A percentile compares a stretch with the other conserved stretches of the same genome.
Conservation (phyloP, 2,113 vertebrate species). For the Alouatta palliata region DNA sequence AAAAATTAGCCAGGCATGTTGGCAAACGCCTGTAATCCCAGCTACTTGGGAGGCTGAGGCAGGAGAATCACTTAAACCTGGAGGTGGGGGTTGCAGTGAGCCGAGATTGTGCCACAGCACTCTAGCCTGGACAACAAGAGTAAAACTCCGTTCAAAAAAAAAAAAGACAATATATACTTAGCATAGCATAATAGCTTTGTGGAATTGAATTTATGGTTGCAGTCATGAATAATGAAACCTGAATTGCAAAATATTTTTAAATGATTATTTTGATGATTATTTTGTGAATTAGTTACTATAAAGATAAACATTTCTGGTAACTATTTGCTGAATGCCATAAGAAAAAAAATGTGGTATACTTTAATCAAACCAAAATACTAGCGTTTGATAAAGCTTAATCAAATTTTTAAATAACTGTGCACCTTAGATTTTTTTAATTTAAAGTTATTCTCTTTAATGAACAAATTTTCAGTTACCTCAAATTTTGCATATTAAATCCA, state of each 20-base stretch:
- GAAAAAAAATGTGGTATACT: neutral
- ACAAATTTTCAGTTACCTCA: neutral
- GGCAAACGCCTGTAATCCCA: too few species aligned
- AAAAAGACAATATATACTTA: neutral
- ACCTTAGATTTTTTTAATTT: neutral
- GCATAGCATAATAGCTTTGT: conserved; percentile 38
- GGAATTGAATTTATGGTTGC: conserved; percentile 56
- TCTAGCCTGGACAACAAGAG: too few species aligned
- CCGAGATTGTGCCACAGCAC: too few species aligned
- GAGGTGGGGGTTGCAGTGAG: too few species aligned
- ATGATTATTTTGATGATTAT: conserved; percentile 52
- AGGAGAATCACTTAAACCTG: too few species aligned
- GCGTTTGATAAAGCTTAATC: neutral
- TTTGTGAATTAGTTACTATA: neutral
- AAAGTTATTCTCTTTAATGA: neutral
- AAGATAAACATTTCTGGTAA: conserved; percentile 45
- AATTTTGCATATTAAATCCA: neutral
- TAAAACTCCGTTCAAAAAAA: too few species aligned
- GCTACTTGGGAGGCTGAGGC: too few species aligned
- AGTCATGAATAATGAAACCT: conserved; percentile 32
- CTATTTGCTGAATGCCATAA: neutral
- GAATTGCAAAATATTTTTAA: conserved; percentile 47
- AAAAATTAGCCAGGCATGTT: too few species aligned
- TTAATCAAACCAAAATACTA: neutral
- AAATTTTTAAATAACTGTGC: neutral